phyloP scores from a whole-genome alignment of 2,797 vertebrate species.

The Brotogeris chrysoptera region DNA sequence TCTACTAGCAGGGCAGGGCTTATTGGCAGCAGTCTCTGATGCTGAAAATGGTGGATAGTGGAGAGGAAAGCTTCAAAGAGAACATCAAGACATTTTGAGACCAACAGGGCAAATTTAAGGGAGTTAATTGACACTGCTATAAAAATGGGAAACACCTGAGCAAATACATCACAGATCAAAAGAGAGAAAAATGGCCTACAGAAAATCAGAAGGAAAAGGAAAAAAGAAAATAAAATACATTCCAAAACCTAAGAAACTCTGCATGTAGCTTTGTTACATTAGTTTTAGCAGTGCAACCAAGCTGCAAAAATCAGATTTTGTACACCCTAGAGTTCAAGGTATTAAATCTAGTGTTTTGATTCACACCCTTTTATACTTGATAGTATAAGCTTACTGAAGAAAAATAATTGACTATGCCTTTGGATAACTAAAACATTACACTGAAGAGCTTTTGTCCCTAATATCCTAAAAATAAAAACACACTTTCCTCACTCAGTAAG shows the following conservation, averaged over 20 bases:
- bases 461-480: not conserved
- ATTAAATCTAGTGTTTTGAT: not conserved
- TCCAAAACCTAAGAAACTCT: constrained; percentile 9
- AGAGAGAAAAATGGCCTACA: constrained; percentile 27
- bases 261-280: not conserved
- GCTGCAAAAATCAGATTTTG: constrained; percentile 31
- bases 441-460: not conserved
- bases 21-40: constrained; percentile 35
- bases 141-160: constrained; percentile 74
- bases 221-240: constrained; percentile 9
- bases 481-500: not conserved
- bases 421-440: not conserved
- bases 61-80: constrained; percentile 63
- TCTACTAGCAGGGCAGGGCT: not conserved
- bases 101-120: constrained; percentile 51
- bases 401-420: not conserved
- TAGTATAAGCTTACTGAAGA: not conserved
- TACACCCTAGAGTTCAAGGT: not conserved
- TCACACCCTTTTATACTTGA: not conserved
- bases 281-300: not conserved
- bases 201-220: constrained; percentile 2
- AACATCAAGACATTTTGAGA: constrained; percentile 57
- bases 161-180: constrained; percentile 70
- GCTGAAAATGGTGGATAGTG: constrained; percentile 62
- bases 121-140: constrained; percentile 64